Conservation (phyloP, 2,797 vertebrate species). For the Brachyrhaphis roseni region DNA sequence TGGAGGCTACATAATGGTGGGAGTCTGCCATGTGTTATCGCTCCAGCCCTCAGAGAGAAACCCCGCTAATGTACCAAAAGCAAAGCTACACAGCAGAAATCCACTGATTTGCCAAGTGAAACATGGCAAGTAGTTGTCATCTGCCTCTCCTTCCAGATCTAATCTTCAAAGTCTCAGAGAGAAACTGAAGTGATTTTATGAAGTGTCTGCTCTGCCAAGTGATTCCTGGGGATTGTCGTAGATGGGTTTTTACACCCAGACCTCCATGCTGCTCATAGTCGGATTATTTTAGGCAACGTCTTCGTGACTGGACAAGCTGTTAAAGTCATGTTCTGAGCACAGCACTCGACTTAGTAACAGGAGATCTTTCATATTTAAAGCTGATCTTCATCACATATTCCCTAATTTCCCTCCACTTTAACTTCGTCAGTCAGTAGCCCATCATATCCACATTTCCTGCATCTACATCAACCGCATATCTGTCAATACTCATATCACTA, state of each 20-base stretch:
- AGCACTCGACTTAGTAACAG: slow-evolving; percentile 60
- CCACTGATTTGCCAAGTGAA: slow-evolving; percentile 73
- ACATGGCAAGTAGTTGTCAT: slow-evolving; percentile 76
- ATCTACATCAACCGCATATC: slow-evolving; percentile 67
- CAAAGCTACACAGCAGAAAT: slow-evolving; percentile 68
- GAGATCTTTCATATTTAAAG: slow-evolving; percentile 65
- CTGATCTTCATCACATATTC: slow-evolving; percentile 60
- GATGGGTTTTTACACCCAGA: slow-evolving; percentile 73
- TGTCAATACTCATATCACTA: slow-evolving; percentile 70
- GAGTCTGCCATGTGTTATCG: slow-evolving; percentile 74
- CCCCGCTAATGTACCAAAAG: slow-evolving; percentile 62
- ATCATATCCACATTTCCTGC: slow-evolving; percentile 69
- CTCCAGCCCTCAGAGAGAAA: slow-evolving; percentile 70
- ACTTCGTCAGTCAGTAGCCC: slow-evolving; percentile 70
- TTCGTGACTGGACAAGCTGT: slow-evolving; percentile 57
- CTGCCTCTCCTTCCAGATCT: slow-evolving; percentile 63
- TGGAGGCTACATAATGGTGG: slow-evolving; percentile 66
- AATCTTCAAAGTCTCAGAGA: slow-evolving; percentile 74
- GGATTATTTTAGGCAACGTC: slow-evolving; percentile 59
- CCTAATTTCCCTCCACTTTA: slow-evolving; percentile 58
- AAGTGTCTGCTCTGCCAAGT: slow-evolving; percentile 65
- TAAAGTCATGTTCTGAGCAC: slow-evolving; percentile 55
- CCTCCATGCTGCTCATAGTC: slow-evolving; percentile 60
- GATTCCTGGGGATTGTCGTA: slow-evolving; percentile 69
- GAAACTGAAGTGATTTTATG: slow-evolving; percentile 65